Conservation (phyloP, 2,113 vertebrate species). For the Calidris pugnax region DNA sequence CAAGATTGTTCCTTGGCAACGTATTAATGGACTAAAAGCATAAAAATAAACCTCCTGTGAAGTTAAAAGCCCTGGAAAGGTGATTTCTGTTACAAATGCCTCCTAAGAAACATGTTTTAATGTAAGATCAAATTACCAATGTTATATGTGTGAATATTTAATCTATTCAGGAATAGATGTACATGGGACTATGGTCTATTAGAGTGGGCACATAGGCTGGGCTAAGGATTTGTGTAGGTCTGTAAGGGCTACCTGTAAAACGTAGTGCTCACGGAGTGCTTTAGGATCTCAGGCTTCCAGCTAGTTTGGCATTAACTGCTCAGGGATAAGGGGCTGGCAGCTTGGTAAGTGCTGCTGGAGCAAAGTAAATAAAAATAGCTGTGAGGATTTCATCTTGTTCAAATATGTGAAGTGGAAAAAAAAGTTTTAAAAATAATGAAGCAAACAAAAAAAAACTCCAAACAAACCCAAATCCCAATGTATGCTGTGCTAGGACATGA, state of each 20-base stretch:
- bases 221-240: background rate
- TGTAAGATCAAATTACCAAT: background rate
- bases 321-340: background rate
- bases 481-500: background rate
- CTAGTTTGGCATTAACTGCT: background rate
- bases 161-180: background rate
- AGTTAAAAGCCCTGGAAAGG: background rate
- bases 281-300: background rate
- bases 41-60: constrained; percentile 7
- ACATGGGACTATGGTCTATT: accelerated
- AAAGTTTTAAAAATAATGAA: background rate
- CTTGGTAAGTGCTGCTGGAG: background rate
- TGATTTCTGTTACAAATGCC: background rate
- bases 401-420: background rate
- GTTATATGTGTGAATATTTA: background rate
- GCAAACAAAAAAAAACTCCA: background rate
- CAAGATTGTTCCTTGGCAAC: background rate
- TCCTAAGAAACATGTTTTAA: background rate
- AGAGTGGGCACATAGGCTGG: background rate
- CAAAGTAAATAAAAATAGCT: background rate
- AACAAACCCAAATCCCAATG: background rate
- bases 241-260: background rate
- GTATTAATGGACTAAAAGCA: background rate
- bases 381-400: background rate
- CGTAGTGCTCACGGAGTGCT: background rate